Base-by-base conservation (phyloP, 2,888 invertebrate genomes). In the Euspilapteryx auroguttella region DNA sequence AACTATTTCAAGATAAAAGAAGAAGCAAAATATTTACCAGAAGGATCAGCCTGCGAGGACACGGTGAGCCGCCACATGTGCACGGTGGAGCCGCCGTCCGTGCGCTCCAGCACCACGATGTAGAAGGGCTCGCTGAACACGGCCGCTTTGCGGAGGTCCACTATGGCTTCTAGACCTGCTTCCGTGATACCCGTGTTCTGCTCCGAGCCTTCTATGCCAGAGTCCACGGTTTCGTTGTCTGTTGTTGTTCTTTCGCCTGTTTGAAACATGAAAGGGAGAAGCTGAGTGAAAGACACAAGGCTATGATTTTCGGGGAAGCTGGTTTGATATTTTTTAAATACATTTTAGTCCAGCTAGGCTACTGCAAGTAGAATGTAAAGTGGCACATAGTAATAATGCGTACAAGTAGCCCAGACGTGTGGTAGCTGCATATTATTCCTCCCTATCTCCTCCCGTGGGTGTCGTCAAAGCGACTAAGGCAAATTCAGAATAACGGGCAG, bases 21-120 rank as follows among this genome's bases (percentile, higher is more conserved):
- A n/a, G n/a, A n/a, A n/a, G n/a, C n/a, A n/a, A 25, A 25, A 6
- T 20, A 30, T 25, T 28, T 10, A 73, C 73, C 73, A 27, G 47
- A 42, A 14, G 63, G 50, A 42, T 73, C 69, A 9, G 55, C 57
- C 40, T 89, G 86, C 0, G 94, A 95, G 0, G 94, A 89, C 32
- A 96, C 94, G 0, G 89, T 87, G 21, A 97, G 79, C 41, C 91
- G 82, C 96, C 97, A 98, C 93, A 96, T 97, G 51, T 97, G 94
- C 9, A 98, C 85, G 0, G 89, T 88, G 21, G 89, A 89, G 2
- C 89, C 88, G 9, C 85, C 86, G 27, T 83, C 81, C 0, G 90
- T 89, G 47, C 93, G 84, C 59, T 96, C 95, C 14, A 97, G 64
- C 23, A 97, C 87, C 1, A 97, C 94, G 30, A 98, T 89, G 54